A percentile compares a stretch with the other conserved stretches of the same genome.
Evolutionary conservation across 1,140 invertebrate genomes (phyloP).

Genomic region (Calosoma granatense): DNA sequence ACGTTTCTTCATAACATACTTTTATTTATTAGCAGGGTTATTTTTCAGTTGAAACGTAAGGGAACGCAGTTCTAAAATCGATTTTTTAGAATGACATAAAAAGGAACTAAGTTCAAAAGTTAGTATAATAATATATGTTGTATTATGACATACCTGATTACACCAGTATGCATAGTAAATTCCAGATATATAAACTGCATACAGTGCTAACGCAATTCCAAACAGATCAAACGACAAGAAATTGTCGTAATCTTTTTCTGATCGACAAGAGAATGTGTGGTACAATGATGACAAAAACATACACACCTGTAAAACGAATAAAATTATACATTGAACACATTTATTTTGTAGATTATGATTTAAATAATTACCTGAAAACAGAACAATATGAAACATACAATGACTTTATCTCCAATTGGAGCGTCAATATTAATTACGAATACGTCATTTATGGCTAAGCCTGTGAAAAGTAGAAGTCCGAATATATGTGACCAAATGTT

Average conservation of each 20-base stretch:
- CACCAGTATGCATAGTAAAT: conserved; percentile 97
- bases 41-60: no score
- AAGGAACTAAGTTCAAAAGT: no score
- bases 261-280: conserved; percentile 89
- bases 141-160: conserved; percentile 64
- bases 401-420: conserved; percentile 68
- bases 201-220: conserved; percentile 83
- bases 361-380: conserved; percentile 80
- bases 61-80: no score
- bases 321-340: conserved; percentile 14
- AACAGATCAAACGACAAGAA: conserved; percentile 88
- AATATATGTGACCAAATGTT: conserved; percentile 96
- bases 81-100: no score
- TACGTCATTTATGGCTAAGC: conserved; percentile 75
- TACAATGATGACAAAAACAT: conserved; percentile 88
- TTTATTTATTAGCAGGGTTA: no score
- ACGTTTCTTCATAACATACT: no score
- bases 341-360: no score
- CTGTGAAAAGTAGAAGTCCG: conserved; percentile 80
- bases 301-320: conserved; percentile 62
- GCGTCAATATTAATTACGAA: conserved; percentile 68
- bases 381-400: conserved; percentile 68
- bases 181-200: conserved; percentile 90
- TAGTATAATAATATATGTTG: no score
- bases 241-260: conserved; percentile 73